Conservation (phyloP, 35 echinoderm and acorn worm species). For the Holothuria glaberrima region DNA sequence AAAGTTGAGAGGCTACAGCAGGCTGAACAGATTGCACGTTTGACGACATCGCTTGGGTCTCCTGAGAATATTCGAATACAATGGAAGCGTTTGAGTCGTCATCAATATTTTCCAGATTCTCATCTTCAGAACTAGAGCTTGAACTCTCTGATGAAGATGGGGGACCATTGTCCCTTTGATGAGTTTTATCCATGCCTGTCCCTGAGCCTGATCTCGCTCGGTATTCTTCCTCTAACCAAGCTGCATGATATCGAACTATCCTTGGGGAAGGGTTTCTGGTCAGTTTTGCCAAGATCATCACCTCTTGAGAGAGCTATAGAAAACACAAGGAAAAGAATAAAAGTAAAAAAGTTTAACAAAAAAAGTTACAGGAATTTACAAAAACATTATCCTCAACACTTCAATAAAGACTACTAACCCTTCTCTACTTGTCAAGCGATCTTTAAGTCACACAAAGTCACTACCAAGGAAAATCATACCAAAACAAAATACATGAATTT, state of each 20-base stretch:
- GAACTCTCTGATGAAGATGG: not conserved
- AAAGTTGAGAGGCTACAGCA: not conserved
- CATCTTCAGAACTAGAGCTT: slow-evolving; percentile 37
- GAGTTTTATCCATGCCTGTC: not conserved
- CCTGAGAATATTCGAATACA: slow-evolving; percentile 8
- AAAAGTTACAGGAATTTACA: no score
- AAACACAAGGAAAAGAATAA: not conserved
- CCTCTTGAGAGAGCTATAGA: slow-evolving; percentile 40
- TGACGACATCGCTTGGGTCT: not conserved
- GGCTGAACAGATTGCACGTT: not conserved
- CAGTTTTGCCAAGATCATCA: slow-evolving; percentile 45
- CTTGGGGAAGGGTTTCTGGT: slow-evolving; percentile 10
- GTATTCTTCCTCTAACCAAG: slow-evolving; percentile 56
- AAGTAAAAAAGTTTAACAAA: no score
- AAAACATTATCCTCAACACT: no score
- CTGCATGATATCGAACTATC: slow-evolving; percentile 48
- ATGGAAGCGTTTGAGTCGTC: slow-evolving; percentile 13
- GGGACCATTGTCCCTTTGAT: not conserved
- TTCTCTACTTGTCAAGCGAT: no score
- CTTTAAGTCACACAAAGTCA: no score
- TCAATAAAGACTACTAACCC: no score
- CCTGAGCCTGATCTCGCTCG: not conserved
- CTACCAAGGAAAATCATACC: no score
- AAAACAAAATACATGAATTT: no score
- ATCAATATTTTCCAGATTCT: not conserved